Conservation (phyloP, 1,140 invertebrate species). For the Pararge aegeria region DNA sequence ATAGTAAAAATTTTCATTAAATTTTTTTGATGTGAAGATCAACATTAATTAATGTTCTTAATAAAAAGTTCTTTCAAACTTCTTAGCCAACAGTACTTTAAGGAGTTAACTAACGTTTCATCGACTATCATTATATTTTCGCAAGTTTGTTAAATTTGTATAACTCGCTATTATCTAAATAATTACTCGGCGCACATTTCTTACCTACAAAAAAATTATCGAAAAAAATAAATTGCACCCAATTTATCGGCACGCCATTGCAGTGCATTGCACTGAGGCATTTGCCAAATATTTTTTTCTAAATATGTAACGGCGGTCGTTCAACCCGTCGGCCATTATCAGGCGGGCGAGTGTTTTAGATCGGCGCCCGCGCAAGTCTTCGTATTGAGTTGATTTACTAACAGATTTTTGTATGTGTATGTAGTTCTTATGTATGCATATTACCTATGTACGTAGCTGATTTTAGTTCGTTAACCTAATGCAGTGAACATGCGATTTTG, state of each 20-base stretch:
- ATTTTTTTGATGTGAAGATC: too few species aligned
- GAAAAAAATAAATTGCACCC: slow-evolving; percentile 1
- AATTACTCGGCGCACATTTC: too few species aligned
- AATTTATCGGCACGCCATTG: slow-evolving; percentile 26
- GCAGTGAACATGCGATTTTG: neutral
- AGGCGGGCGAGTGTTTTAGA: slow-evolving; percentile 58
- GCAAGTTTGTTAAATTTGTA: too few species aligned
- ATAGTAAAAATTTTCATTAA: too few species aligned
- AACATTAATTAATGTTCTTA: too few species aligned
- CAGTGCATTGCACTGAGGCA: slow-evolving; percentile 44
- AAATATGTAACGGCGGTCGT: slow-evolving; percentile 69
- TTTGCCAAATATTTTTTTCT: slow-evolving; percentile 79
- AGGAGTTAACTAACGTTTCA: too few species aligned
- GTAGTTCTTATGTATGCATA: neutral
- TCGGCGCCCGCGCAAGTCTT: slow-evolving; percentile 51
- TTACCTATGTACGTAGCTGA: neutral
- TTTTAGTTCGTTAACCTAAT: slow-evolving; percentile 3
- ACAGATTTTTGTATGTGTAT: slow-evolving; percentile 23
- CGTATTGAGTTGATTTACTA: slow-evolving; percentile 20
- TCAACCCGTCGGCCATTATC: slow-evolving; percentile 65
- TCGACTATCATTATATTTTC: too few species aligned
- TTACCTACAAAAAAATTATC: neutral
- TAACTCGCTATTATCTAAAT: too few species aligned
- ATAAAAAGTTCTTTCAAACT: too few species aligned
- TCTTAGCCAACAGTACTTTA: too few species aligned